Base-by-base conservation (phyloP, 2,888 invertebrate species). In the Drosophila atripex region DNA sequence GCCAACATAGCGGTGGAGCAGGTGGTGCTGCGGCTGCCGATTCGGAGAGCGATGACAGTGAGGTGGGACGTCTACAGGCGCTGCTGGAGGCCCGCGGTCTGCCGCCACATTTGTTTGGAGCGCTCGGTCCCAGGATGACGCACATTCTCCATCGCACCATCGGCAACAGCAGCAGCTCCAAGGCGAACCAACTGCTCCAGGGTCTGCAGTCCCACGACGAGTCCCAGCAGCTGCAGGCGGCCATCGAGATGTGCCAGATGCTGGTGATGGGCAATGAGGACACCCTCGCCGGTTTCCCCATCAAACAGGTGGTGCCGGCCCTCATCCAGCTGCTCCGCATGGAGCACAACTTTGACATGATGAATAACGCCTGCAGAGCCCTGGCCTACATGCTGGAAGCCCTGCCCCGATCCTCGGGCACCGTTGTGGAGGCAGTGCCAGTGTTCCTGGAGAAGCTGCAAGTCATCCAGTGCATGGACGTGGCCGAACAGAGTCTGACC, bases 361-460 rank as follows among this genome's bases (percentile, higher is more conserved):
- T 99, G 99, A 98, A 99, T 91, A 98, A 99, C 91, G 99, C 99
- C 0, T 99, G 99, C 90, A 96, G 99, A 43, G 99, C 99, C 0
- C 93, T 99, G 39, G 99, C 99, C 0, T 99, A 99, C 92, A 99
- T 99, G 98, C 95, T 99, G 95, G 99, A 99, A 92, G 98, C 99
- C 0, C 91, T 99, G 77, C 99, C 99, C 0, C 94, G 99, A 65
- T 98, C 99, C 38, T 98, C 98, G 51, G 96, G 97, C 21, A 97
- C 99, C 2, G 98, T 99, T 9, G 97, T 98, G 2, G 97, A 99
- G 88, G 99, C 99, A 2, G 97, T 99, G 64, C 99, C 99, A 1
- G 97, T 97, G 1, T 98, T 99, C 92, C 93, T 99, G 59, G 98
- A 99, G 92, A 99, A 98, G 92, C 93, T 99, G 61, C 98, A 99